Conservation (phyloP, 2,797 vertebrate species). For the Micropoecilia bifurca region DNA sequence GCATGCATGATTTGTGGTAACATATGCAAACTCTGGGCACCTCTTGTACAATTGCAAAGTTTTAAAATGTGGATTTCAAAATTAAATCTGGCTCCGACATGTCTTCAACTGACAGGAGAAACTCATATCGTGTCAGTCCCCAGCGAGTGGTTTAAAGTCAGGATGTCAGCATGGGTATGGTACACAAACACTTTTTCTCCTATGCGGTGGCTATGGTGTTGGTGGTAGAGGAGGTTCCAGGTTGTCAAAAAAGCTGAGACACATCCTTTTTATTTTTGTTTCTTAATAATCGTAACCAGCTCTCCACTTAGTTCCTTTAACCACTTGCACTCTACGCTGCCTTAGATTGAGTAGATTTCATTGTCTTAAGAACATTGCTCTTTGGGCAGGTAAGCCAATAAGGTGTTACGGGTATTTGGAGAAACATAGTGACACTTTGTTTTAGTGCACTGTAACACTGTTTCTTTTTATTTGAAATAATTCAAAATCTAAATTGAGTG, state of each 20-base stretch:
- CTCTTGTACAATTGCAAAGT: background rate
- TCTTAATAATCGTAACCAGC: background rate
- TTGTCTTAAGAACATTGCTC: too few species aligned
- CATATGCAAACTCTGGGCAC: conserved; percentile 20
- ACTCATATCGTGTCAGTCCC: background rate
- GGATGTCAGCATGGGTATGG: too few species aligned
- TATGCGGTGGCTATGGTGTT: background rate
- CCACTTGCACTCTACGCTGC: background rate
- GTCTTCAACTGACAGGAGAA: background rate
- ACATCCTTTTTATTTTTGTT: background rate
- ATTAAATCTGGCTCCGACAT: rapidly evolving
- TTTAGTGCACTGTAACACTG: background rate
- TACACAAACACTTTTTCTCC: conserved; percentile 13
- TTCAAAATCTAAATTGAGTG: background rate
- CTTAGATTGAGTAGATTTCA: background rate
- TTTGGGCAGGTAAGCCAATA: background rate
- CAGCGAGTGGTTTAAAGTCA: background rate
- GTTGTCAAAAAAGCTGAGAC: background rate
- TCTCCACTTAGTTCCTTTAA: background rate
- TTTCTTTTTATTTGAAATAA: background rate
- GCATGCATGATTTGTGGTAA: conserved; percentile 24
- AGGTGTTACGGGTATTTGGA: background rate
- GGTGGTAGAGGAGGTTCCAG: background rate
- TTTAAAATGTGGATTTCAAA: too few species aligned
- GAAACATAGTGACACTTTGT: background rate